Conservation (phyloP, 2,888 invertebrate species). For the Amphimallon solstitiale region DNA sequence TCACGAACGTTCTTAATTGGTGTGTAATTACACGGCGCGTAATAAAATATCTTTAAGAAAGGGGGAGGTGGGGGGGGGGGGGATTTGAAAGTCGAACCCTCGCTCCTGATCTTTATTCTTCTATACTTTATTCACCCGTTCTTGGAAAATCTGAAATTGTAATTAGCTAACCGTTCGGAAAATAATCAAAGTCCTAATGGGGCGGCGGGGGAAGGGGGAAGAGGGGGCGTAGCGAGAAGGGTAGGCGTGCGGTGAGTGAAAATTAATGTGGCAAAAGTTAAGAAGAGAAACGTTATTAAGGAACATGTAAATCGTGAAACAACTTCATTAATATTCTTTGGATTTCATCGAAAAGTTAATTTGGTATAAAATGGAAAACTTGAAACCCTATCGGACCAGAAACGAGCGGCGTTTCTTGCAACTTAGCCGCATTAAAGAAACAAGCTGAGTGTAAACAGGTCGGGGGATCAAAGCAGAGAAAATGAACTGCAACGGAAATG, state of each 20-base stretch:
- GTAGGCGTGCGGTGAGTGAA: conserved; percentile 32
- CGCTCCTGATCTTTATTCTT: conserved; percentile 6
- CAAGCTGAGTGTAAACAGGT: conserved; percentile 1
- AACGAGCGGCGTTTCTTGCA: background rate
- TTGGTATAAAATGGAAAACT: background rate
- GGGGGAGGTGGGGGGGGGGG: conserved; percentile 48
- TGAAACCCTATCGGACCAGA: background rate
- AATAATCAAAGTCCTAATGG: conserved; percentile 60
- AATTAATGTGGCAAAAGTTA: conserved; percentile 60
- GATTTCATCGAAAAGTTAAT: conserved; percentile 35
- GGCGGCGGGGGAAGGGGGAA: conserved; percentile 36
- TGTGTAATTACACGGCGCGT: conserved; percentile 52
- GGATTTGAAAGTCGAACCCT: conserved; percentile 38
- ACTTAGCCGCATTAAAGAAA: conserved; percentile 34
- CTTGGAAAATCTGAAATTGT: conserved; percentile 53
- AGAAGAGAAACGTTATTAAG: conserved; percentile 54
- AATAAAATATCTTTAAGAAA: conserved; percentile 59
- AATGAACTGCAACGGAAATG: too few relatives aligned
- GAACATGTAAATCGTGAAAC: conserved; percentile 61
- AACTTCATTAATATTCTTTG: conserved; percentile 62
- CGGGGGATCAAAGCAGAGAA: too few relatives aligned
- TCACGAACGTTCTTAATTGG: conserved; percentile 50
- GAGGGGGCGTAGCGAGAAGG: conserved; percentile 43
- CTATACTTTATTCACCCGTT: too few relatives aligned
- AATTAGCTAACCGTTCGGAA: conserved; percentile 63